These are phyloP conservation scores for Neogale vison DNA, from an alignment of 2,113 vertebrate genomes.

Conservation along the genomic window DNA sequence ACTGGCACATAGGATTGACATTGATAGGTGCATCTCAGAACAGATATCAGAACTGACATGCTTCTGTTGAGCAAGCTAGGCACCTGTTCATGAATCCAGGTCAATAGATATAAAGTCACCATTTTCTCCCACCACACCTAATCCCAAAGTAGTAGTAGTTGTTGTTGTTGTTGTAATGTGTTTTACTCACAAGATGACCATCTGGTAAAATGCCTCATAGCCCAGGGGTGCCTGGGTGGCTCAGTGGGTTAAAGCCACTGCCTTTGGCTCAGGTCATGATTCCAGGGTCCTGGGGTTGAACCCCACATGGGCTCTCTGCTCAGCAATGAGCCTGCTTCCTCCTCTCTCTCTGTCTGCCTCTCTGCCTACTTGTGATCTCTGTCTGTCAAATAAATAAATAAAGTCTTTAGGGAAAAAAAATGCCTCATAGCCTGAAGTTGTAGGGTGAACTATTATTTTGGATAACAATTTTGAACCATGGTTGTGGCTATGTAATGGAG, in stretches of 20 bases:
- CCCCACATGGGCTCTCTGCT: too few relatives aligned
- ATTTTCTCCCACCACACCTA: neutral
- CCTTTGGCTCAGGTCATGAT: too few relatives aligned
- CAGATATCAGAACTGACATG: neutral
- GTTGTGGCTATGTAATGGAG: neutral
- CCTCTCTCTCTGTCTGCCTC: too few relatives aligned
- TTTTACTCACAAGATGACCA: slow-evolving; percentile 10
- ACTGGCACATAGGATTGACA: neutral
- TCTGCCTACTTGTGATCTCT: too few relatives aligned
- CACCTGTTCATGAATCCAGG: neutral
- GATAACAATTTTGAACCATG: neutral
- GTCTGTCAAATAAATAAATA: too few relatives aligned
- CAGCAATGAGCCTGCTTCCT: too few relatives aligned
- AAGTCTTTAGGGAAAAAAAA: neutral
- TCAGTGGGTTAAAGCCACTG: too few relatives aligned
- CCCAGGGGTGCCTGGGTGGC: too few relatives aligned
- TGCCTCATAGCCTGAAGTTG: neutral
- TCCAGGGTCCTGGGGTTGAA: too few relatives aligned
- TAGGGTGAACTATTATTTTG: neutral
- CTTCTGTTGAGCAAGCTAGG: neutral
- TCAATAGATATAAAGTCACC: neutral
- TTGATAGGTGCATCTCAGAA: neutral
- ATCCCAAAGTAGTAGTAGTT: neutral
- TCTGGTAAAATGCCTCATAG: neutral
- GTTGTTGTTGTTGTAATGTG: neutral